Conservation (phyloP, 2,113 vertebrate species). For the Varanus salvator region DNA sequence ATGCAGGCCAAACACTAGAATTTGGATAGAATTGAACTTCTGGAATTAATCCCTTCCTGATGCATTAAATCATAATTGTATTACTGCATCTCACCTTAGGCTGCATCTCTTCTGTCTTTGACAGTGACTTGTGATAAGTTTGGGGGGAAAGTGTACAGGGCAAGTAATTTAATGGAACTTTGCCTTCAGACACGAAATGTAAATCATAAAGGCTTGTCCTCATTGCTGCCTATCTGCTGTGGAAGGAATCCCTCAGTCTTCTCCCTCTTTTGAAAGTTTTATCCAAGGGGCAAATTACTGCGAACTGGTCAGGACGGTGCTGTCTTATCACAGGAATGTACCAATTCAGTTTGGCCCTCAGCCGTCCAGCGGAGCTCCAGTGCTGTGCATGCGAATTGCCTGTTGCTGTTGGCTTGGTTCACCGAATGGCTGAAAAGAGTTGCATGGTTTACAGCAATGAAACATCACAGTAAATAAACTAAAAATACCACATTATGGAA, state of each 20-base stretch:
- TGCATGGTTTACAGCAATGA: not conserved
- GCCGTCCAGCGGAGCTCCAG: not conserved
- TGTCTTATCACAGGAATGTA: not conserved
- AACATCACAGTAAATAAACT: not conserved
- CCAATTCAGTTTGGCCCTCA: not conserved
- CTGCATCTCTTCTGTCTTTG: not conserved
- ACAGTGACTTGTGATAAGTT: not conserved
- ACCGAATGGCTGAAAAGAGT: not conserved
- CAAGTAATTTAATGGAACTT: not conserved
- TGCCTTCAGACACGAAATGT: not conserved
- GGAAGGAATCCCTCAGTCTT: not conserved
- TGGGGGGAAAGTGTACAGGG: not conserved
- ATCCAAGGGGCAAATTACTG: not conserved
- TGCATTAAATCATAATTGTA: constrained; percentile 15
- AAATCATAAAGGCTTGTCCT: not conserved
- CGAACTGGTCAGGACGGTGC: not conserved
- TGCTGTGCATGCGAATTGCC: not conserved
- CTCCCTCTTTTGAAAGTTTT: not conserved
- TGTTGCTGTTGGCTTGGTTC: not conserved
- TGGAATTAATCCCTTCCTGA: not conserved
- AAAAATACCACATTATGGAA: not conserved
- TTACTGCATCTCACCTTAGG: not conserved
- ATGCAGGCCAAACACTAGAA: not conserved
- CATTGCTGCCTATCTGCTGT: not conserved
- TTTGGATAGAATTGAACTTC: not conserved